Base-by-base conservation (phyloP, 92 coral and sea anemone genomes). In the Umimayanthus chanpuru region DNA sequence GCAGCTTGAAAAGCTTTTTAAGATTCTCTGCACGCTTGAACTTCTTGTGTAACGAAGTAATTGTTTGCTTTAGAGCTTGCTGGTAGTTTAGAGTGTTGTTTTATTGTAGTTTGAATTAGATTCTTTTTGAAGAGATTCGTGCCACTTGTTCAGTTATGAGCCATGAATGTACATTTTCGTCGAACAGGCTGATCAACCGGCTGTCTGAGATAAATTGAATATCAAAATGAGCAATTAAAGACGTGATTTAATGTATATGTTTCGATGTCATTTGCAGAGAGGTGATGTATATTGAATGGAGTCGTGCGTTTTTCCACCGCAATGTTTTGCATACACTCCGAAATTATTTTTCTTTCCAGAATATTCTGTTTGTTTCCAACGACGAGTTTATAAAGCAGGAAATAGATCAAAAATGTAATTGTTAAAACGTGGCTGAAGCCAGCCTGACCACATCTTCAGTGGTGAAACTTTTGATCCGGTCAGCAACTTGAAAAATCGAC, bases 1-100 rank as follows among this genome's bases (percentile, higher is more conserved):
- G 77, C 6, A 83, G 87, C 2, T 41, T 43, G 16, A 70, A 44
- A 71, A 28, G 26, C 66, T 47, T 83, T 70, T 55, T 43, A 83
- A 83, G 25, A 29, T 0, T 29, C 43, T 20, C 56, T 7, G 23
- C 77, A 29, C 25, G 47, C 58, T 40, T 83, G 58, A 28, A 70
- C 18, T 68, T 44, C 39, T 41, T 82, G 77, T 67, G 5, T 11
- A 82, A 68, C 16, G 32, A 23, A 41, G 28, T 49, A 67, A 79
- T 79, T 50, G 43, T 79, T 53, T 79, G 26, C 64, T 36, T 68
- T 39, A 29, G 58, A 39, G 55, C 10, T 38, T 10, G 66, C 66
- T n/a, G 71, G 68, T 32, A 56, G 5, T 15, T 53, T 32, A 12
- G 50, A 55, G 79, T 75, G 70, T 44, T 14, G 9, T 70, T 82